Evolutionary conservation across 2,797 vertebrate species (phyloP).

Genomic region (Phrynocephalus vlangalii): DNA sequence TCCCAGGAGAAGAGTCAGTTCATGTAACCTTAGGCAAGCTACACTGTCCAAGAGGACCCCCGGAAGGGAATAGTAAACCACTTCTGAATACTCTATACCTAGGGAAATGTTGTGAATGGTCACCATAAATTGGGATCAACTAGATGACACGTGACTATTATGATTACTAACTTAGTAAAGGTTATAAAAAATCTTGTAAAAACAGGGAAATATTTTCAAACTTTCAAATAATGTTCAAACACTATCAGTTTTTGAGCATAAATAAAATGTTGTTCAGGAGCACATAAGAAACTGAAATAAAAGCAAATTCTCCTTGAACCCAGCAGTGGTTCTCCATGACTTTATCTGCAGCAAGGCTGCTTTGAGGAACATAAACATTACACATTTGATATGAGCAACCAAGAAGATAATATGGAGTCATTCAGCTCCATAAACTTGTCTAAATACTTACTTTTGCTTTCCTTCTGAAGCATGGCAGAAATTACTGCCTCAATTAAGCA

Average conservation of each 20-base stretch:
- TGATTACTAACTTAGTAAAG: too few relatives aligned
- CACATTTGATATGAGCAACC: background rate
- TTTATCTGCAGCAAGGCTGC: background rate
- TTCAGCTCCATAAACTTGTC: background rate
- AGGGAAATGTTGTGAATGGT: background rate
- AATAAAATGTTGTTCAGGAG: background rate
- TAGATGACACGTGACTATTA: background rate
- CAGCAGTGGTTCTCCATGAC: background rate
- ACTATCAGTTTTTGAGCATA: background rate
- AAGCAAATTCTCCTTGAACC: background rate
- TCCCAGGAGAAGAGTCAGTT: too few relatives aligned
- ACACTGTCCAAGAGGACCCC: too few relatives aligned
- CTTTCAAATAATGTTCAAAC: background rate
- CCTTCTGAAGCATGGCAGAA: background rate
- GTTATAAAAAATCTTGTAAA: too few relatives aligned
- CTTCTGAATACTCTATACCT: too few relatives aligned
- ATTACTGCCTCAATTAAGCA: background rate
- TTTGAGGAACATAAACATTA: background rate
- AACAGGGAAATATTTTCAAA: too few relatives aligned
- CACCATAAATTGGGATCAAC: background rate
- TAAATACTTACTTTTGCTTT: constrained; percentile 1
- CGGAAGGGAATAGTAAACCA: too few relatives aligned
- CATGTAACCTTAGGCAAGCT: too few relatives aligned
- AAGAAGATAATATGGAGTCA: background rate
- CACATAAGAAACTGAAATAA: background rate